phyloP scores from a whole-genome alignment of 2,888 invertebrate species.

The Xestia ashworthii region DNA sequence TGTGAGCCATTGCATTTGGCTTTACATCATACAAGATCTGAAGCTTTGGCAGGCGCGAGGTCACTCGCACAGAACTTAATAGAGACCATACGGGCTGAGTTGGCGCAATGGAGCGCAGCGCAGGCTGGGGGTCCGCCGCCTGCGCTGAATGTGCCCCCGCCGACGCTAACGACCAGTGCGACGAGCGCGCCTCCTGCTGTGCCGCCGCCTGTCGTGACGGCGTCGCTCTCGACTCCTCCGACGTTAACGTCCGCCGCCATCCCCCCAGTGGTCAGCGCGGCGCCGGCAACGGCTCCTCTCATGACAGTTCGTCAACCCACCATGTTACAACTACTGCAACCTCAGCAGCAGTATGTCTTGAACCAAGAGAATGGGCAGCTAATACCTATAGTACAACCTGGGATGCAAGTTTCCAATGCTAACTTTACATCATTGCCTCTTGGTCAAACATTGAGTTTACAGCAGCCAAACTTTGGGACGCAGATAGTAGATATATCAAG shows the following conservation, averaged over 20 bases:
- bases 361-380: conserved; percentile 88
- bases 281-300: conserved; percentile 82
- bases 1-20: conserved; percentile 94
- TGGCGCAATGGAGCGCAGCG: conserved; percentile 88
- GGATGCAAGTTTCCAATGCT: conserved; percentile 85
- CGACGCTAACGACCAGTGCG: conserved; percentile 76
- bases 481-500: conserved; percentile 86
- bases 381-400: conserved; percentile 88
- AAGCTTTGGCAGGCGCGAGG: conserved; percentile 93
- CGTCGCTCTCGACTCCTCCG: conserved; percentile 80
- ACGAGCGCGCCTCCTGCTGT: conserved; percentile 81
- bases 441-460: conserved; percentile 81
- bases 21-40: conserved; percentile 93
- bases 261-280: conserved; percentile 85
- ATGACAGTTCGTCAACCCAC: conserved; percentile 88
- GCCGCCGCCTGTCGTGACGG: conserved; percentile 79
- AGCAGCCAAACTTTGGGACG: conserved; percentile 86
- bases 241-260: conserved; percentile 79
- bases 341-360: conserved; percentile 87
- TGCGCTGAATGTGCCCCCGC: conserved; percentile 85
- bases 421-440: conserved; percentile 86
- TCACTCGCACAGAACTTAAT: conserved; percentile 94
- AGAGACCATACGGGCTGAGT: conserved; percentile 93
- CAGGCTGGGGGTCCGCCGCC: conserved; percentile 86
- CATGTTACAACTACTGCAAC: conserved; percentile 82